A percentile compares a stretch with the other conserved stretches of the same genome.
Evolutionary conservation across 2,888 invertebrate genomes (phyloP).

Genomic region (Parnassius orleans): DNA sequence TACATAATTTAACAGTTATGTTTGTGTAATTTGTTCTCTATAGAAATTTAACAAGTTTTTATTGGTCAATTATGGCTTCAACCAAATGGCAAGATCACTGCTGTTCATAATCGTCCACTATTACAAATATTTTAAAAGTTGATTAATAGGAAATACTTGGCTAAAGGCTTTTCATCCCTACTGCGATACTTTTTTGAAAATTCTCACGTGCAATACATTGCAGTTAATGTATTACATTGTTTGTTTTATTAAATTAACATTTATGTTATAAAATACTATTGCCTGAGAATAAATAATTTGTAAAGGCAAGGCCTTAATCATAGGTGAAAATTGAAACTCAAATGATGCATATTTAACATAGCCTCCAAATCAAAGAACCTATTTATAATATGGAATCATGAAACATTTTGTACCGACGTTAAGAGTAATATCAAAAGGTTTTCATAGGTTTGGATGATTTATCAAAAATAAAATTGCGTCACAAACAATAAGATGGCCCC

Average conservation of each 20-base stretch:
- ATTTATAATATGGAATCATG: neutral
- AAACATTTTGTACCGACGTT: neutral
- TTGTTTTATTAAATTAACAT: conserved; percentile 3
- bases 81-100: neutral
- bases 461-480: conserved; percentile 1
- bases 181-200: conserved; percentile 10
- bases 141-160: conserved; percentile 16
- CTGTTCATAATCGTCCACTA: conserved; percentile 15
- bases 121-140: neutral
- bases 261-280: conserved; percentile 6
- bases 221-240: neutral
- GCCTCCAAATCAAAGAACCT: neutral
- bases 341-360: neutral
- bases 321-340: neutral
- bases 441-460: neutral
- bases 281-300: conserved; percentile 6
- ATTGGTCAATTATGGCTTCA: neutral
- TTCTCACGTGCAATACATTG: conserved; percentile 5
- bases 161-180: conserved; percentile 9
- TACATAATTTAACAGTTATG: too few relatives aligned
- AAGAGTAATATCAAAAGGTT: neutral
- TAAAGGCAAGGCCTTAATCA: neutral
- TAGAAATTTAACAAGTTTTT: too few relatives aligned
- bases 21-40: too few relatives aligned
- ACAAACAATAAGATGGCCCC: neutral